A percentile compares a stretch with the other conserved stretches of the same genome.
Conservation (phyloP, 2,797 vertebrate genomes). For the Lateolabrax maculatus region DNA sequence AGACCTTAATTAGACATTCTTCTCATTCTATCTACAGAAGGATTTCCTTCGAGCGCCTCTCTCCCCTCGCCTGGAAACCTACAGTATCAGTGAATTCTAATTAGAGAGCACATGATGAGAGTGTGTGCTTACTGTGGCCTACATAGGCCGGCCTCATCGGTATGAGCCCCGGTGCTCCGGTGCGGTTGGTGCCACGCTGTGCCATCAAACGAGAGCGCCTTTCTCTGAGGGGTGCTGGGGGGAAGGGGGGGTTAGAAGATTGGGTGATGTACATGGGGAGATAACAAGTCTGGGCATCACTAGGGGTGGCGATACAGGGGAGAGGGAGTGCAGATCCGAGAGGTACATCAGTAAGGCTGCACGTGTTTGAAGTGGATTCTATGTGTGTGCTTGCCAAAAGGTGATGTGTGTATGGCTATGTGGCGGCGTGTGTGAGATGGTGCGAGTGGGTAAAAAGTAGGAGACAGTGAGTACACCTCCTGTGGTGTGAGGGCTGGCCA, state of each 20-base stretch:
- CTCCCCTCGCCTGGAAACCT: slow-evolving; percentile 55
- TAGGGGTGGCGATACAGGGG: slow-evolving; percentile 32
- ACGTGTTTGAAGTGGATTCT: slow-evolving; percentile 59
- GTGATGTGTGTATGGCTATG: slow-evolving; percentile 13
- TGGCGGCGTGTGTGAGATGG: slow-evolving; percentile 7
- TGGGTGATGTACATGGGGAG: slow-evolving; percentile 43
- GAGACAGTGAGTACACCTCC: slow-evolving; percentile 1
- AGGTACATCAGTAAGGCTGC: slow-evolving; percentile 36
- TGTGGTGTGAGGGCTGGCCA: slow-evolving; percentile 19
- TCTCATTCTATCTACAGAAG: slow-evolving; percentile 75
- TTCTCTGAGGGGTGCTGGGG: slow-evolving; percentile 51
- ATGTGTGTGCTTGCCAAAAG: slow-evolving; percentile 32
- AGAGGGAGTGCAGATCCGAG: slow-evolving; percentile 50
- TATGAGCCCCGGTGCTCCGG: slow-evolving; percentile 56
- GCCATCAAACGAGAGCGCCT: slow-evolving; percentile 66
- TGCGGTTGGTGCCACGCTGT: slow-evolving; percentile 65
- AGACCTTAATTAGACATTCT: slow-evolving; percentile 84
- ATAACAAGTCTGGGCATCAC: slow-evolving; percentile 68
- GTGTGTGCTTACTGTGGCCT: slow-evolving; percentile 71
- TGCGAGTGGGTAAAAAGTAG: background rate
- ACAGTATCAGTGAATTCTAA: slow-evolving; percentile 79
- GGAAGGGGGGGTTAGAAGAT: slow-evolving; percentile 36
- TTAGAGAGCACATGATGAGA: slow-evolving; percentile 80
- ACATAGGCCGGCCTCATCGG: slow-evolving; percentile 74
- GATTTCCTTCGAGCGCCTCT: slow-evolving; percentile 61